Evolutionary conservation across 2,113 vertebrate species (phyloP), one percentile per base, ranked within the genome.

Genomic region (Pelobates fuscus): DNA sequence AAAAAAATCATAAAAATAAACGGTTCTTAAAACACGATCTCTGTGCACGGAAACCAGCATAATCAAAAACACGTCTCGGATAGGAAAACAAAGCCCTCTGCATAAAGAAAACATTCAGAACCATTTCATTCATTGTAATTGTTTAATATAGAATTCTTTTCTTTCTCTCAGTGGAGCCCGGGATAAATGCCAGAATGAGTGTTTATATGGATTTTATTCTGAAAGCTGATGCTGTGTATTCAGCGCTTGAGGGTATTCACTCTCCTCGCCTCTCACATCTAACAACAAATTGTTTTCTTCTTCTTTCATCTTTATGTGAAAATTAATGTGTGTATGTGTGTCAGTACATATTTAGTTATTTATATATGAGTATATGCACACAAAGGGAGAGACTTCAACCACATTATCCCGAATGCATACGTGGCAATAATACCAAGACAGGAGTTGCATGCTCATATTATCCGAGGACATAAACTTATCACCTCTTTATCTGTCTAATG

Each of bases 91-190:
- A 76, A 76, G 72, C 27, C 26, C 60, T 64, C 71, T 64, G 49
- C 71, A 65, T 64, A 73, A 60, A 67, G 55, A 67, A 76, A 76
- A 67, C 54, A 67, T 59, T 67, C 72, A 58, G 37, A 76, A 37
- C 72, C 72, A 59, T 76, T 76, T 76, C 72, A 76, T 76, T 76
- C 72, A 76, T 32, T 76, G 64, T 76, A 76, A 76, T 76, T 76
- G 72, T 76, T 76, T 76, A 76, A 60, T 76, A 76, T 60, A 67
- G 64, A 59, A 76, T 76, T 46, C 54, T 29, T 60, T 23, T 66
- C 63, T 59, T 32, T 67, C 54, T 67, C 63, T 60, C 26, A 32
- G 63, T 60, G 63, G 55, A 67, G 52, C 72, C 72, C 49, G 72
- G 72, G 72, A 75, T 67, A 60, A 59, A 26, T 6, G 72, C 72